A percentile compares a stretch with the other conserved stretches of the same genome.
Conservation (phyloP, 2,113 vertebrate genomes). For the Hyperopisus bebe region DNA sequence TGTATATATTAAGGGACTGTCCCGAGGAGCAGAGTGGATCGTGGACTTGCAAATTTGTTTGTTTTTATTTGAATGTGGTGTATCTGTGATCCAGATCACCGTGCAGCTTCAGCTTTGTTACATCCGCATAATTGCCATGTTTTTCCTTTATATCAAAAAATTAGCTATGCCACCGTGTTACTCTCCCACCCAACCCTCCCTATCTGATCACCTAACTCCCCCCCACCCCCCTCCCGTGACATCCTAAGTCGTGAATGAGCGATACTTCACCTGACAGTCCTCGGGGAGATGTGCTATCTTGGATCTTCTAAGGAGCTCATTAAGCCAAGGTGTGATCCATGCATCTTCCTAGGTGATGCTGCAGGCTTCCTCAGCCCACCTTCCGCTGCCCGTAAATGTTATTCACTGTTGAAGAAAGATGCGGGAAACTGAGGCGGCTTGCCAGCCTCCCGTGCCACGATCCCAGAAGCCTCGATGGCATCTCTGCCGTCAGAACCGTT, state of each 20-base stretch:
- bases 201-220: neutral
- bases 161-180: slow-evolving; percentile 52
- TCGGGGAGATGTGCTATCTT: slow-evolving; percentile 61
- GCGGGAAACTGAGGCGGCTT: slow-evolving; percentile 36
- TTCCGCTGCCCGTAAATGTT: slow-evolving; percentile 52
- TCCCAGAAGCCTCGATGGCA: slow-evolving; percentile 45
- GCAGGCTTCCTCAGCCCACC: slow-evolving; percentile 56
- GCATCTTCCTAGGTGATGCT: slow-evolving; percentile 53
- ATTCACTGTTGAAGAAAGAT: slow-evolving; percentile 59
- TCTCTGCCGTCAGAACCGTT: slow-evolving; percentile 53
- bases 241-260: slow-evolving; percentile 58
- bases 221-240: slow-evolving; percentile 29
- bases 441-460: slow-evolving; percentile 21
- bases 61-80: slow-evolving; percentile 84
- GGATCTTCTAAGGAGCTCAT: slow-evolving; percentile 77
- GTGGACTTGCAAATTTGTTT: slow-evolving; percentile 79
- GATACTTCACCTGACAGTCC: slow-evolving; percentile 69
- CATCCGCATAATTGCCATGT: slow-evolving; percentile 66
- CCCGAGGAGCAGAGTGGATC: slow-evolving; percentile 60
- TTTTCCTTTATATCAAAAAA: slow-evolving; percentile 70
- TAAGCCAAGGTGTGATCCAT: slow-evolving; percentile 73
- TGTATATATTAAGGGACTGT: slow-evolving; percentile 76
- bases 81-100: slow-evolving; percentile 66
- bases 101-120: slow-evolving; percentile 58
- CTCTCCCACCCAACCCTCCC: slow-evolving; percentile 14